Evolutionary conservation across 1,140 invertebrate species (phyloP).

Genomic region (Neuroterus valhalla): DNA sequence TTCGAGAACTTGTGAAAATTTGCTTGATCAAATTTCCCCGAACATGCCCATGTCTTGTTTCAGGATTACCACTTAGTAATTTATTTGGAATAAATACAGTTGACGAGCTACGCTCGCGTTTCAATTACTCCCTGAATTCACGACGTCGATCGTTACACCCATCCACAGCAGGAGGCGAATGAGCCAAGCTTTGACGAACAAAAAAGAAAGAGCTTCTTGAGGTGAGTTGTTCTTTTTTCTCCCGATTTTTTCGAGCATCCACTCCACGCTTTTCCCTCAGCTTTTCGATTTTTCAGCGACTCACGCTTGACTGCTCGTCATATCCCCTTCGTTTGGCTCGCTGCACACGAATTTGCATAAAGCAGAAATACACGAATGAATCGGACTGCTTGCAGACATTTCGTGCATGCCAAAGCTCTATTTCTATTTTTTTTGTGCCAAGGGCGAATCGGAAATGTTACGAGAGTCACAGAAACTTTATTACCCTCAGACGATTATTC

Average conservation of each 20-base stretch:
- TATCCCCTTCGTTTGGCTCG: constrained; percentile 10
- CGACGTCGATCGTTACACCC: constrained; percentile 5
- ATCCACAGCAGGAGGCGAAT: neutral
- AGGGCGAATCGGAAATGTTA: constrained; percentile 16
- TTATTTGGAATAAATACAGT: constrained; percentile 24
- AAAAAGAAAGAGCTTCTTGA: neutral
- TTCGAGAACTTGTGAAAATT: no score
- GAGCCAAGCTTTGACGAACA: neutral
- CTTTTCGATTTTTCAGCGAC: constrained; percentile 30
- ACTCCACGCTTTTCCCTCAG: constrained; percentile 5
- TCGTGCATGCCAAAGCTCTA: constrained; percentile 11
- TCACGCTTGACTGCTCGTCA: constrained; percentile 15
- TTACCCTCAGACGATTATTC: constrained; percentile 7
- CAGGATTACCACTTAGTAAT: neutral
- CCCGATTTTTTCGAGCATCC: constrained; percentile 18
- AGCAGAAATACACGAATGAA: constrained; percentile 19
- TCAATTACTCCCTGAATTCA: constrained; percentile 20
- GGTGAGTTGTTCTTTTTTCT: neutral
- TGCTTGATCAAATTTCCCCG: no score
- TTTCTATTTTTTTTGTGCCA: constrained; percentile 20
- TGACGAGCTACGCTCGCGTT: constrained; percentile 22
- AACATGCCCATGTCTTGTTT: no score
- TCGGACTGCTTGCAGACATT: constrained; percentile 22
- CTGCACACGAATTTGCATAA: constrained; percentile 17
- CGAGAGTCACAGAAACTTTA: constrained; percentile 16